phyloP scores from a whole-genome alignment of 2,113 vertebrate genomes.

The Xiphophorus maculatus region DNA sequence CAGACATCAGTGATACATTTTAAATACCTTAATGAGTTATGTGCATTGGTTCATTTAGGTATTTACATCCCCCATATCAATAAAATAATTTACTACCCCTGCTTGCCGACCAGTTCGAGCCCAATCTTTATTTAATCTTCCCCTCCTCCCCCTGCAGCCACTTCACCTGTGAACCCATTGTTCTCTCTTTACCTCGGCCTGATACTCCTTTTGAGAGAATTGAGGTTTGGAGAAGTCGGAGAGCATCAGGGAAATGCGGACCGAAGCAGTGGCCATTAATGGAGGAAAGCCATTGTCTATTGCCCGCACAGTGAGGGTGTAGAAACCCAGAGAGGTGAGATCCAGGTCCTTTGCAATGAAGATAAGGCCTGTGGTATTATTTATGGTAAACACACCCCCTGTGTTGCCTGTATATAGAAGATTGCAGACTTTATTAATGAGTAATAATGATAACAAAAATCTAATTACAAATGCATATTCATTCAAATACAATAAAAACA shows the following conservation, averaged over 20 bases:
- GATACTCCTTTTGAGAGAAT: slow-evolving; percentile 91
- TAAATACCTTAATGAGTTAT: background rate
- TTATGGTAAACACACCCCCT: slow-evolving; percentile 89
- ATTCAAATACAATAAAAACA: background rate
- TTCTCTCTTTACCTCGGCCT: slow-evolving; percentile 83
- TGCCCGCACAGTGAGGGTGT: slow-evolving; percentile 89
- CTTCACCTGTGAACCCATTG: background rate
- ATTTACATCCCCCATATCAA: slow-evolving; percentile 2
- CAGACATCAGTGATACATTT: slow-evolving; percentile 1
- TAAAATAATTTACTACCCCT: slow-evolving; percentile 6
- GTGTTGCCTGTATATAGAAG: slow-evolving; percentile 85
- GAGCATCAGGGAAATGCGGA: slow-evolving; percentile 88
- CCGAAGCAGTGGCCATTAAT: slow-evolving; percentile 88
- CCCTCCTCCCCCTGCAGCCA: background rate
- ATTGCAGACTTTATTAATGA: slow-evolving; percentile 17
- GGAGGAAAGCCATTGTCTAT: slow-evolving; percentile 90
- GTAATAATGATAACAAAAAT: background rate
- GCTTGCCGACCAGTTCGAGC: background rate
- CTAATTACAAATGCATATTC: background rate
- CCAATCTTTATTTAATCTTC: background rate
- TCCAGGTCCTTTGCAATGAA: slow-evolving; percentile 89
- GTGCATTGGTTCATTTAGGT: background rate
- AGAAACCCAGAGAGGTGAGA: slow-evolving; percentile 85
- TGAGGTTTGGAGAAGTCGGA: slow-evolving; percentile 92
- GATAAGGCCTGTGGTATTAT: slow-evolving; percentile 91